Evolutionary conservation across 2,797 vertebrate genomes (phyloP), one percentile per base, ranked within the genome.

Genomic region (Mus minutoides): DNA sequence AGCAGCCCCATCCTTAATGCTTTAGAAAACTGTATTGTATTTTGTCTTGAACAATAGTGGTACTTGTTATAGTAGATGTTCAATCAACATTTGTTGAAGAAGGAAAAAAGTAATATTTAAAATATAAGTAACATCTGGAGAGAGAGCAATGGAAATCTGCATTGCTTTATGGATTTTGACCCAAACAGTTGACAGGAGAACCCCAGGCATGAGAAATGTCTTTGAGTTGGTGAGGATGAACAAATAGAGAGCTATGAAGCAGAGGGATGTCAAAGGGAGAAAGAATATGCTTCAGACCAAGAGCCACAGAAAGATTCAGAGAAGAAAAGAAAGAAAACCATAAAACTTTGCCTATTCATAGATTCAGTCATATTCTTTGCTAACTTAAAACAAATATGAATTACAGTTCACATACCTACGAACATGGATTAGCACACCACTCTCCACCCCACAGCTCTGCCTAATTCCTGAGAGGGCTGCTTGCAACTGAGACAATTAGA

Each of bases 31-130:
- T 24, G 4, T 83, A 78, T 67, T 83, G 71, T 58, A 19, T 58
- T 90, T 83, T 80, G 11, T 75, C 12, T 93, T 54, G 49, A 67
- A 75, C 79, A 12, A 12, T 62, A 56, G 52, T 73, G 54, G 37
- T 85, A 29, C n/a, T 29, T 95, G 2, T 9, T 19, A 49, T 56
- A 83, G 6, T 16, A 92, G 49, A 83, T 91, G 14, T 3, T 86
- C 58, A 82, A 56, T 46, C 84, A 79, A 87, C 80, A 62, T 67
- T 69, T 86, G 12, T 79, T 92, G 56, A 91, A 56, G 54, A 92
- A 75, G 75, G 34, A 92, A 78, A 73, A 90, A 88, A 90, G 43
- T 8, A 83, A 92, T 92, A 19, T 77, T 80, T 77, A 62, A 77
- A 82, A 75, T 77, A 8, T 11, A 64, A 22, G 40, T 83, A 86